Conservation (phyloP, 2,888 invertebrate genomes). For the Gymnocheta viridis region DNA sequence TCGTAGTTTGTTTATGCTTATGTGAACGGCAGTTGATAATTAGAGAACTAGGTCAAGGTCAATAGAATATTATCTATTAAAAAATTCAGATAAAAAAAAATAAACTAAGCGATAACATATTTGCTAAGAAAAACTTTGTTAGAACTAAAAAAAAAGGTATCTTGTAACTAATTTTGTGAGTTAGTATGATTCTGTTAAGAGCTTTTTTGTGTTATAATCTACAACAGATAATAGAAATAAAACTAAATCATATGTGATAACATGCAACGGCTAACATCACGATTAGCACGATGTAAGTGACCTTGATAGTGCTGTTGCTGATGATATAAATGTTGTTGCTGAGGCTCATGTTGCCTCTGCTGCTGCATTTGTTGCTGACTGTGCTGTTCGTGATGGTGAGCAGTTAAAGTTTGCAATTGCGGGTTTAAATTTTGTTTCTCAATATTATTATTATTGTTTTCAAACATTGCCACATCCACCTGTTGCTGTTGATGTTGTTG, state of each 20-base stretch:
- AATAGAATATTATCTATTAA: conserved; percentile 10
- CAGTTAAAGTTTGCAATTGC: conserved; percentile 57
- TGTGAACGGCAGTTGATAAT: not conserved
- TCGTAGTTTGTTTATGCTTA: not conserved
- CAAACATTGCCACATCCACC: conserved; percentile 70
- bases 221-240: conserved; percentile 22
- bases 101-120: not conserved
- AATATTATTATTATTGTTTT: conserved; percentile 56
- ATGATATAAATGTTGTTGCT: conserved; percentile 59
- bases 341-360: conserved; percentile 2
- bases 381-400: conserved; percentile 55
- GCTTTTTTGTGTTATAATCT: conserved; percentile 30
- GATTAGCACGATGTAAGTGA: conserved; percentile 80
- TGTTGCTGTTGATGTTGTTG: conserved; percentile 49
- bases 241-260: conserved; percentile 79
- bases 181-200: conserved; percentile 8
- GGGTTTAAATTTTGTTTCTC: conserved; percentile 58
- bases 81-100: not conserved
- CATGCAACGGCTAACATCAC: conserved; percentile 80
- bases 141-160: not conserved
- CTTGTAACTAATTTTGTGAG: conserved; percentile 30
- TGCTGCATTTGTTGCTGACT: conserved; percentile 69
- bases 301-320: conserved; percentile 76
- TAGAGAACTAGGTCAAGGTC: conserved; percentile 7
- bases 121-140: not conserved